A percentile compares a stretch with the other conserved stretches of the same genome.
Evolutionary conservation across 2,113 vertebrate genomes (phyloP).

Genomic region (Mesembrinibis cayennensis): DNA sequence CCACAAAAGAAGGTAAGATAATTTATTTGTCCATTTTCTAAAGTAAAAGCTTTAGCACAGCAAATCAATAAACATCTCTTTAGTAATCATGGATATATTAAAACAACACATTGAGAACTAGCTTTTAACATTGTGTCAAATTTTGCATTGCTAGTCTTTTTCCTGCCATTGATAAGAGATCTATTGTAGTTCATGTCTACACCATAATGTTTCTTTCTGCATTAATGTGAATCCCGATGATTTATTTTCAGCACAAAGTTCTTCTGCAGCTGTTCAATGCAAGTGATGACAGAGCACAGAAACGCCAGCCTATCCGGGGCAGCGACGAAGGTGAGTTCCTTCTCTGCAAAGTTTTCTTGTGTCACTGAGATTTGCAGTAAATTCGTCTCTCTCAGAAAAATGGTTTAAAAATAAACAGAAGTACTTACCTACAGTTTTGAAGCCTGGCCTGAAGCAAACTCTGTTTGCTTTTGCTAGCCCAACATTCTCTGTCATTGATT

Average conservation of each 20-base stretch:
- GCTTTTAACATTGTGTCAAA: not conserved
- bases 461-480: not conserved
- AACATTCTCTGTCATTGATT: not conserved
- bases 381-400: not conserved
- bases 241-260: conserved; percentile 88
- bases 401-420: not conserved
- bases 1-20: conserved; percentile 87
- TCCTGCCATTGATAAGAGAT: not conserved
- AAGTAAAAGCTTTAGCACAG: not conserved
- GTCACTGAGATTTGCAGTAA: not conserved
- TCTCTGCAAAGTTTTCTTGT: not conserved
- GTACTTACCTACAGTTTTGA: not conserved
- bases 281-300: conserved; percentile 90
- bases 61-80: not conserved
- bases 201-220: not conserved
- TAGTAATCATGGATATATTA: not conserved
- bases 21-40: not conserved
- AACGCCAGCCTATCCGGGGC: conserved; percentile 88
- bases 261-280: conserved; percentile 92
- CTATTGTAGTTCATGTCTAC: not conserved
- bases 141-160: not conserved
- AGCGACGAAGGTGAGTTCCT: conserved; percentile 89
- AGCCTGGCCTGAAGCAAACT: not conserved
- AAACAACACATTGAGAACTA: not conserved
- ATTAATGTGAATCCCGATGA: not conserved